Evolutionary conservation across 2,888 invertebrate genomes (phyloP).

Genomic region (Aphrophora alni): DNA sequence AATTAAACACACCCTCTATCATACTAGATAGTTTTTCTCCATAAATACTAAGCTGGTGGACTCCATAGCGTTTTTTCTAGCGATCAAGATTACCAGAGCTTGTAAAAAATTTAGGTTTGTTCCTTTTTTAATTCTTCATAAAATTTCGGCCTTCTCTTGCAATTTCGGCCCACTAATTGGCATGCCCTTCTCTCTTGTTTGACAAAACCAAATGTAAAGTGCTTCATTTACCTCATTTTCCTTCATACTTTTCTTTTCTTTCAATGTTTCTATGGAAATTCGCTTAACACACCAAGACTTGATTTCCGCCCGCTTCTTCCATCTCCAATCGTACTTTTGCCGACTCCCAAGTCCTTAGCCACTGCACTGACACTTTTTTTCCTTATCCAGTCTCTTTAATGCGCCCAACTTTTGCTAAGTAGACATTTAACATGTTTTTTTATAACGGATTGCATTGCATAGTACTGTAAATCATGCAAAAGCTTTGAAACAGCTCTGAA

Average conservation of each 20-base stretch:
- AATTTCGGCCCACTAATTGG: not conserved
- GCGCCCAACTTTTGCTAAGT: no score
- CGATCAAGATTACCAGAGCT: no score
- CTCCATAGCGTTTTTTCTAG: no score
- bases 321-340: no score
- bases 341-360: no score
- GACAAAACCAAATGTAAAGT: not conserved
- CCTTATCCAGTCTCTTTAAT: no score
- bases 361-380: no score
- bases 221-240: not conserved
- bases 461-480: not conserved
- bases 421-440: not conserved
- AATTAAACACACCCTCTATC: no score
- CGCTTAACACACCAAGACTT: not conserved
- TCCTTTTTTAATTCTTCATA: not conserved
- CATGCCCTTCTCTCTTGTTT: not conserved
- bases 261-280: not conserved
- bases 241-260: conserved; percentile 10
- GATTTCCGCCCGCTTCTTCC: no score
- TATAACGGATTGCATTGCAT: not conserved
- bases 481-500: not conserved
- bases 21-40: no score
- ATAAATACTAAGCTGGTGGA: no score
- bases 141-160: not conserved
- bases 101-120: no score